Evolutionary conservation across 2,888 invertebrate genomes (phyloP), one percentile per base, ranked within the genome.

Genomic region (Polydesmus complanatus): DNA sequence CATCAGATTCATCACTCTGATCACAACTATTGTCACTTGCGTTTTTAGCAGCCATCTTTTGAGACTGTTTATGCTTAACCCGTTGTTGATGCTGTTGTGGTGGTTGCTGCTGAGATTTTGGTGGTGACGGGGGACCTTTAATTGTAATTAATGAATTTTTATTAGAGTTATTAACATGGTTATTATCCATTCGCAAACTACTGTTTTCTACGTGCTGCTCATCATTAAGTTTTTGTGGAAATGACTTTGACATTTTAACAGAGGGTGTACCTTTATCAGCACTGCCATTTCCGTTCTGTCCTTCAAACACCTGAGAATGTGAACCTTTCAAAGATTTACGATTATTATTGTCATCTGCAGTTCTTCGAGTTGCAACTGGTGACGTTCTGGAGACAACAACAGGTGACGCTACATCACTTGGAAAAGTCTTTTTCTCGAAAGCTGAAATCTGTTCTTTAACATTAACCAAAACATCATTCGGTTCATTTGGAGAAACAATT

Each of bases 161-260:
- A 37, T 37, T 37, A 8, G 37, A 8, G 14, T 37, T 5, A 14
- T 14, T 8, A 37, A 37, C 37, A 37, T 37, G 5, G 14, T 37
- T 37, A 37, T 37, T 5, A 37, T 37, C 37, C 14, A 37, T 5
- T 37, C 37, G 37, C 5, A 88, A 88, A 3, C 89, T 88, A 65
- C 89, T 88, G 75, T 89, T 89, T 74, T 90, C 90, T 56, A 86
- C 87, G 74, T 89, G 89, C 76, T 51, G 51, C 8, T 70, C 79
- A 63, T 77, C 71, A 56, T 81, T 73, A 67, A 90, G 82, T 70
- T 88, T 87, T 75, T 88, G 88, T 48, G 90, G 90, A 73, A 86
- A 89, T 14, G 89, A 89, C 72, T 87, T 87, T 5, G 89, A 89
- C 61, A 87, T 86, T 73, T 88, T 89, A 62, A 63, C 54, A 66